Base-by-base conservation (phyloP, 2,888 invertebrate genomes). In the Archips crataeganus region DNA sequence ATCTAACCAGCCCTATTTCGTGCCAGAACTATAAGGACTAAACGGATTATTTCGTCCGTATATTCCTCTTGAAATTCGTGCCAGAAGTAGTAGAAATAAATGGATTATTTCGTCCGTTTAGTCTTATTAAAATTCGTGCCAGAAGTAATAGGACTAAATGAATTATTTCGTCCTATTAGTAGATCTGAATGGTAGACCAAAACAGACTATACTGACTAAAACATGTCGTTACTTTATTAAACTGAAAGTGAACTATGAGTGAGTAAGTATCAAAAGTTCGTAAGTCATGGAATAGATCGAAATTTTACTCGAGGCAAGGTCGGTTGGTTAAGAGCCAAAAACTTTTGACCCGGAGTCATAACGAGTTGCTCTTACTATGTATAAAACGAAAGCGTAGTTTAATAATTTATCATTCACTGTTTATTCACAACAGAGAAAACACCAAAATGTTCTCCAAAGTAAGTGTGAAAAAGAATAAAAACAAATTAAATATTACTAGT, bases 401-500 rank as follows among this genome's bases (percentile, higher is more conserved):
- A 68, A 39, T 70, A 42, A 51, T 68, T 23, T 49, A 79, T 83
- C 81, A 85, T 79, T 83, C 77, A 78, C 79, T 84, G 79, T 79
- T 79, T 78, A 77, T 70, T 80, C 79, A 79, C 78, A 78, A 80
- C 80, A 76, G 78, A 77, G 78, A 78, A 82, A 80, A 73, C 83
- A 80, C 74, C 80, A 90, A 85, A 77, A 91, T 90, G 91, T 87
- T 87, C 81, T 82, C 85, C 63, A 90, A 90, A 87, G 90, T 90
- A 81, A 89, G 90, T 84, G 32, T 11, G 10, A 32, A 10, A 57
- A 57, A 11, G 3, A 57, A 10, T 10, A 32, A 10, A 10, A 54
- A 61, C 45, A 45, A 45, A 45, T 39, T 39, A 45, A 45, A 10
- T 11, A 45, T 10, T 45, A 11, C 36, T 36, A 36, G 1, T 23